Percentiles rank a stretch among this genome's conserved stretches.
Evolutionary conservation across 1,140 invertebrate species (phyloP).

Genomic region (Papilio xuthus): DNA sequence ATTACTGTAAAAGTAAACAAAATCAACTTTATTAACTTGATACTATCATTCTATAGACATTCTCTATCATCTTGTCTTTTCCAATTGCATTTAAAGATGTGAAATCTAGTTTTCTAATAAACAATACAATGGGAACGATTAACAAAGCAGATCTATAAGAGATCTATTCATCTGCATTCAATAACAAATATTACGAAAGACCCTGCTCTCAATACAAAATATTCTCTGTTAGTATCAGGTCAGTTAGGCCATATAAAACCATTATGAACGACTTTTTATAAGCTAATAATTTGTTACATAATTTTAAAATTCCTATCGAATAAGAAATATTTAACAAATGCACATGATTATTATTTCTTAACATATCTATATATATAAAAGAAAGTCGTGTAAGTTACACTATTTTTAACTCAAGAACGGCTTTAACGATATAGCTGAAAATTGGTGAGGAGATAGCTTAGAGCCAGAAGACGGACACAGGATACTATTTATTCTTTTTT

Average conservation of each 20-base stretch:
- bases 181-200: slow-evolving; percentile 24
- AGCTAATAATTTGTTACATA: neutral
- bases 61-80: neutral
- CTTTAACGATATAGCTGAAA: no score
- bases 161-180: neutral
- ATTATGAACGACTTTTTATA: neutral
- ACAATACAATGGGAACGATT: neutral
- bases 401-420: no score
- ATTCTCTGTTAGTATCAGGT: slow-evolving; percentile 17
- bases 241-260: slow-evolving; percentile 15
- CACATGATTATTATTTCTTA: neutral
- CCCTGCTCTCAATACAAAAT: neutral
- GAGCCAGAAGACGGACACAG: no score
- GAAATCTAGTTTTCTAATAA: slow-evolving; percentile 1
- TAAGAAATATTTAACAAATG: neutral
- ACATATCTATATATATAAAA: no score
- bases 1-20: no score
- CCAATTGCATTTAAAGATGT: neutral
- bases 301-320: neutral
- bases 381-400: no score
- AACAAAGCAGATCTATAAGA: neutral
- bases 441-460: no score
- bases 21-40: neutral
- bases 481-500: no score
- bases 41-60: neutral